These are phyloP conservation scores for Microplitis deprimator DNA, from an alignment of 2,888 invertebrate species.

Conservation along the genomic window DNA sequence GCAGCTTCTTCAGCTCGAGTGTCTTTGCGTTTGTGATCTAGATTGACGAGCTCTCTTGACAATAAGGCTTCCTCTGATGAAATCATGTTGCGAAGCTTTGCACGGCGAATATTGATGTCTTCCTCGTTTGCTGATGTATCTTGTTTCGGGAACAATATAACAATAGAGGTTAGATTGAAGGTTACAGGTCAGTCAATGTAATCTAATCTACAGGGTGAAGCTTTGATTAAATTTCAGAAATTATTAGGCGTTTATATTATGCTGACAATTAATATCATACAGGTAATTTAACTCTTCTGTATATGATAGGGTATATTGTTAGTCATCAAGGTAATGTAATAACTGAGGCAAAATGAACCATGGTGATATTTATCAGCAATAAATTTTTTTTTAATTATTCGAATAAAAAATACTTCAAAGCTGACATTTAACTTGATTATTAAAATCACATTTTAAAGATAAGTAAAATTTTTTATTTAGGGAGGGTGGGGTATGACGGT, in stretches of 20 bases:
- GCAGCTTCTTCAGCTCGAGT: constrained; percentile 73
- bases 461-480: too few relatives aligned
- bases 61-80: constrained; percentile 73
- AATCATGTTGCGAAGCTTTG: constrained; percentile 67
- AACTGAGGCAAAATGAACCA: too few relatives aligned
- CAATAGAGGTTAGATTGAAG: constrained; percentile 7
- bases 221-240: neutral
- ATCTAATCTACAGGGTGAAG: constrained; percentile 16
- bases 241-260: neutral
- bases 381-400: too few relatives aligned
- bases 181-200: constrained; percentile 25
- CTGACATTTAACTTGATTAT: too few relatives aligned
- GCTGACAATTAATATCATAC: neutral
- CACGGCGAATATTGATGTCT: constrained; percentile 71
- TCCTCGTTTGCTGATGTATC: constrained; percentile 73
- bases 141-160: constrained; percentile 28
- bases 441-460: too few relatives aligned
- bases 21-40: constrained; percentile 73
- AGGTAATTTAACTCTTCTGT: neutral
- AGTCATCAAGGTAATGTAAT: neutral
- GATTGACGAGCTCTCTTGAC: constrained; percentile 74
- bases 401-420: too few relatives aligned
- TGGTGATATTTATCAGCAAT: too few relatives aligned
- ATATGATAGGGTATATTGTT: neutral
- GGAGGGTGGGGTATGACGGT: too few relatives aligned